These are phyloP conservation scores for Zosterops lateralis DNA, from an alignment of 2,113 vertebrate genomes.

Conservation along the genomic window DNA sequence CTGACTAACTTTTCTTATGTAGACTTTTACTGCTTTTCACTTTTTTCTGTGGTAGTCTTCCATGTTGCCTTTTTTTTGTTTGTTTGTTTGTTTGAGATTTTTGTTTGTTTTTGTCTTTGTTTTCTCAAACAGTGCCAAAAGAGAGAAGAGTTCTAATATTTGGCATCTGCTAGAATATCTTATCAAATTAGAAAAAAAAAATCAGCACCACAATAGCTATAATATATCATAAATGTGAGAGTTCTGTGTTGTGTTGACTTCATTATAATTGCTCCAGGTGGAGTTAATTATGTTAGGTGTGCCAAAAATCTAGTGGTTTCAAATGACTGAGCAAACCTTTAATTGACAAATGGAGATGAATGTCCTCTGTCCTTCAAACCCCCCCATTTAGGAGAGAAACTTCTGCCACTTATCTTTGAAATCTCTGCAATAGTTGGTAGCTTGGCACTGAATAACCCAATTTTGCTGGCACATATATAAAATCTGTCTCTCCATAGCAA, in stretches of 20 bases:
- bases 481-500: conserved; percentile 50
- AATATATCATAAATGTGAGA: neutral
- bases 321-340: conserved; percentile 8
- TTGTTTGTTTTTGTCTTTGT: neutral
- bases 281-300: neutral
- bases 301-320: neutral
- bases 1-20: neutral
- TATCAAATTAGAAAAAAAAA: conserved; percentile 12
- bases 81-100: neutral
- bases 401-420: neutral
- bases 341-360: conserved; percentile 25
- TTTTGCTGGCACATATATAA: neutral
- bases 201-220: neutral
- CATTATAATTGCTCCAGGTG: neutral
- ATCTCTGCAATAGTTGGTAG: neutral
- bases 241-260: conserved; percentile 12
- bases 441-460: neutral
- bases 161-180: neutral
- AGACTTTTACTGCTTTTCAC: neutral
- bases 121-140: neutral
- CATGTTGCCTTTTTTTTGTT: neutral
- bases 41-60: neutral
- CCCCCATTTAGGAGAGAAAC: neutral
- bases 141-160: neutral
- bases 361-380: neutral